Conservation (phyloP, 2,113 vertebrate species). For the Pterocles burchelli region DNA sequence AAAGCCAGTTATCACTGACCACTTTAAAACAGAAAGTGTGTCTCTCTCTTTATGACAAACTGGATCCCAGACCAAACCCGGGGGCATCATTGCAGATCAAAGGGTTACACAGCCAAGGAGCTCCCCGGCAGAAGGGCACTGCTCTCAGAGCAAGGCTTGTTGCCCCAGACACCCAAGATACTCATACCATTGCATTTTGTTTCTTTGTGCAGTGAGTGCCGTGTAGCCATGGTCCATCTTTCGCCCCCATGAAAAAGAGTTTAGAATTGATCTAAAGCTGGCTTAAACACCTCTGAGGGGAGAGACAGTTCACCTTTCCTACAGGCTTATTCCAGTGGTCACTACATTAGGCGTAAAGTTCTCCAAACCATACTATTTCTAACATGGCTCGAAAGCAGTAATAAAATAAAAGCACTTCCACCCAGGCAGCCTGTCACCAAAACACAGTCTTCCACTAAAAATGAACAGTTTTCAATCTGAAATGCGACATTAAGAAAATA, state of each 20-base stretch:
- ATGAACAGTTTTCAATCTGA: not conserved
- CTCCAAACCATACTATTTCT: not conserved
- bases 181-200: not conserved
- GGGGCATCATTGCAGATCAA: not conserved
- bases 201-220: not conserved
- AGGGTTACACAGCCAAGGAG: not conserved
- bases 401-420: not conserved
- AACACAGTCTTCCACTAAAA: not conserved
- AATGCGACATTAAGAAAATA: not conserved
- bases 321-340: not conserved
- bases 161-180: not conserved
- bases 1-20: not conserved
- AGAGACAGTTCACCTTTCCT: not conserved
- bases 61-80: not conserved
- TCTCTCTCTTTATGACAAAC: not conserved
- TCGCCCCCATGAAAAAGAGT: not conserved
- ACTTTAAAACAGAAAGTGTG: not conserved
- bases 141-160: not conserved
- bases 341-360: not conserved
- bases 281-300: not conserved
- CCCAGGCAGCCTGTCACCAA: not conserved
- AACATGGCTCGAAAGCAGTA: not conserved
- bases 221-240: not conserved
- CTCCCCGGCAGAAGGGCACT: not conserved
- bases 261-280: not conserved